These are phyloP conservation scores for Baronia brevicornis DNA, from an alignment of 2,888 invertebrate genomes.

Conservation along the genomic window DNA sequence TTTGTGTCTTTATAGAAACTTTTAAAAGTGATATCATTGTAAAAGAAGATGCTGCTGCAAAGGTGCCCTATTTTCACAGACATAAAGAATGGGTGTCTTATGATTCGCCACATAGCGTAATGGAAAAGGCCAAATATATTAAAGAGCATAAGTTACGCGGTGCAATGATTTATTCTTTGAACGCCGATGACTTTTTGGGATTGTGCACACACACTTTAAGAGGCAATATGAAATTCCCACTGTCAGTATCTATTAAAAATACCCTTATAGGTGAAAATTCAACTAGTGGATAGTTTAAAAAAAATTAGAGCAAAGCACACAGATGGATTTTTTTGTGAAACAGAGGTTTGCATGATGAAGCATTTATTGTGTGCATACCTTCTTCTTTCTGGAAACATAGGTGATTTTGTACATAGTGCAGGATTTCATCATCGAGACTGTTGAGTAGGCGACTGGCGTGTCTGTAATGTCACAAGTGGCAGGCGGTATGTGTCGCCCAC, in stretches of 20 bases:
- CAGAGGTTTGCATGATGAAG: neutral
- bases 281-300: slow-evolving; percentile 8
- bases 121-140: slow-evolving; percentile 81
- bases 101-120: slow-evolving; percentile 82
- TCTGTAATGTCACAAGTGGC: slow-evolving; percentile 13
- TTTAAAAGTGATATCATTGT: slow-evolving; percentile 65
- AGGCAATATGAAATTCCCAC: slow-evolving; percentile 26
- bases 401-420: slow-evolving; percentile 69
- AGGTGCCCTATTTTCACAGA: slow-evolving; percentile 85
- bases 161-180: slow-evolving; percentile 89
- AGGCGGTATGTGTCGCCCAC: slow-evolving; percentile 23
- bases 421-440: slow-evolving; percentile 47
- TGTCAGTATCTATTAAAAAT: slow-evolving; percentile 36
- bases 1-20: slow-evolving; percentile 79
- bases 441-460: slow-evolving; percentile 10
- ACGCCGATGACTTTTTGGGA: slow-evolving; percentile 84
- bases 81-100: slow-evolving; percentile 88
- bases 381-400: slow-evolving; percentile 58
- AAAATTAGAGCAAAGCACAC: slow-evolving; percentile 6
- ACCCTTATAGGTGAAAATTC: slow-evolving; percentile 23
- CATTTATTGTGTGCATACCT: slow-evolving; percentile 36
- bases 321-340: slow-evolving; percentile 6
- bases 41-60: slow-evolving; percentile 78
- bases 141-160: slow-evolving; percentile 81
- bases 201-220: slow-evolving; percentile 52